Conservation (phyloP, 2,797 vertebrate genomes). For the Spheniscus humboldti region DNA sequence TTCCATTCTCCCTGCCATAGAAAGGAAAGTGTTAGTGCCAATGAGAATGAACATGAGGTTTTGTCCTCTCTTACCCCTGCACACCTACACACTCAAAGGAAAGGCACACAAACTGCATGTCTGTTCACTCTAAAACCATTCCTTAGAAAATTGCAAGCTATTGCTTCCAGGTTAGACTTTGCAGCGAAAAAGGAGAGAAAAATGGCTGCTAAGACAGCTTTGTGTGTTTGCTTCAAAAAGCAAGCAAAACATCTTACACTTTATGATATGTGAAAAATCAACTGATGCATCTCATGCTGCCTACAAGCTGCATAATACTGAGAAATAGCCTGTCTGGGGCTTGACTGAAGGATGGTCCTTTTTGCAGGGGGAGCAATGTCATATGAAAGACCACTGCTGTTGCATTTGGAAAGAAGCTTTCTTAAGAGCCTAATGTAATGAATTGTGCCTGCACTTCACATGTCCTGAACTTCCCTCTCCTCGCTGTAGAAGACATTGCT, state of each 20-base stretch:
- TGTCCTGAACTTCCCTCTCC: neutral
- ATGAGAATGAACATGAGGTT: neutral
- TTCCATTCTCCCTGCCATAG: neutral
- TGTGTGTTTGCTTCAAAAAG: neutral
- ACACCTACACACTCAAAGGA: neutral
- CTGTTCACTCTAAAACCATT: neutral
- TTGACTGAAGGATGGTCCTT: neutral
- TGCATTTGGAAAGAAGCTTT: neutral
- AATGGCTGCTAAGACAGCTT: neutral
- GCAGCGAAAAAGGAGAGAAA: neutral
- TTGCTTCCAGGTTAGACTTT: neutral
- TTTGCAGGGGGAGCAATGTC: neutral
- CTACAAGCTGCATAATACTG: neutral
- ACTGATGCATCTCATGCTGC: neutral
- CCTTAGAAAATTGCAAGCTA: neutral
- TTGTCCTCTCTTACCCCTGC: neutral
- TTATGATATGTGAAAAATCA: neutral
- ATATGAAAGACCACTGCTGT: neutral
- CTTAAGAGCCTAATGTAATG: neutral
- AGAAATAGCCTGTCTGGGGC: neutral
- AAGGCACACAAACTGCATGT: neutral
- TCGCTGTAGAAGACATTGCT: neutral
- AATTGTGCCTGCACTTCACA: neutral
- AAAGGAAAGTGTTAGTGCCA: neutral
- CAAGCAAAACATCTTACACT: neutral